These are phyloP conservation scores for Neodiprion virginianus DNA, from an alignment of 1,140 invertebrate species.

Conservation along the genomic window DNA sequence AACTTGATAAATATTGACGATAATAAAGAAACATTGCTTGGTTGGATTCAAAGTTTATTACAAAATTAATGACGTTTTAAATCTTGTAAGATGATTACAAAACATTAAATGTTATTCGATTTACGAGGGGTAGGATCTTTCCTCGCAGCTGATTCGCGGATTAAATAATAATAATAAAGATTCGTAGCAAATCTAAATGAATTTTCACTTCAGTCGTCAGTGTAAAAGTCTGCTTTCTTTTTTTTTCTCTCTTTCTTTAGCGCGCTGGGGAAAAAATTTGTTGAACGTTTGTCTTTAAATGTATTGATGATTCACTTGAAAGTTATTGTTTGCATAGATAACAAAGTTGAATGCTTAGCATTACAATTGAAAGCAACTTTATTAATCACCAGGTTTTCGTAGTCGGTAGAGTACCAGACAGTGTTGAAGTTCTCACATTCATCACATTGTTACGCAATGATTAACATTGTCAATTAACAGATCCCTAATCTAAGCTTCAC, in stretches of 20 bases:
- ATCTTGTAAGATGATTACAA: background rate
- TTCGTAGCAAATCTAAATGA: background rate
- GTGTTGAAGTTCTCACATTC: no score
- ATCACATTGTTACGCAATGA: no score
- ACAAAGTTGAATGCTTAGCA: background rate
- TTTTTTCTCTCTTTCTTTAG: no score
- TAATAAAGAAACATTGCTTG: no score
- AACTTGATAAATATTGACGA: no score
- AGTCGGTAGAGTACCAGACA: background rate
- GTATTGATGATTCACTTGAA: background rate
- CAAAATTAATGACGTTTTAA: background rate
- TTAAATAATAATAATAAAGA: no score
- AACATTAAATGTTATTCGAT: background rate
- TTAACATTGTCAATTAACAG: no score
- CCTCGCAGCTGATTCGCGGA: no score
- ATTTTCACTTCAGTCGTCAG: background rate
- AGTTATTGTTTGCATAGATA: background rate
- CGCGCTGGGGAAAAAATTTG: background rate
- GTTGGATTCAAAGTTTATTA: background rate
- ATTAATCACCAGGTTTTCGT: background rate
- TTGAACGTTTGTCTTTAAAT: background rate
- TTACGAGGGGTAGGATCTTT: no score
- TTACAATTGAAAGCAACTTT: constrained; percentile 1
- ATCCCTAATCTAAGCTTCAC: no score
- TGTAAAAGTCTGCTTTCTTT: background rate